A percentile compares a stretch with the other conserved stretches of the same genome.
These are phyloP conservation scores for Macaria liturata DNA, from an alignment of 2,888 invertebrate species.

Conservation along the genomic window DNA sequence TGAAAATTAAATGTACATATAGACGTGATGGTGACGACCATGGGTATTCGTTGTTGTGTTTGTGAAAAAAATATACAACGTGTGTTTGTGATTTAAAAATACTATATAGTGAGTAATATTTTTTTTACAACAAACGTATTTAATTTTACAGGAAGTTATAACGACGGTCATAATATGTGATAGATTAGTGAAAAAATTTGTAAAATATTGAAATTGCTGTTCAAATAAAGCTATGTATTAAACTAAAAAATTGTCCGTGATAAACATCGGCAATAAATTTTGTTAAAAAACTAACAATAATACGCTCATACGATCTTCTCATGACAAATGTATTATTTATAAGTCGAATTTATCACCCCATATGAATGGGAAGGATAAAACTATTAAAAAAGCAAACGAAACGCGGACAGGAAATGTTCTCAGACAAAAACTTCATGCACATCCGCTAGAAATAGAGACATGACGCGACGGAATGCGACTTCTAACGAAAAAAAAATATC, in stretches of 20 bases:
- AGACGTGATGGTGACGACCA: no score
- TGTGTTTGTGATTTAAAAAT: no score
- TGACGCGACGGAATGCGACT: slow-evolving; percentile 59
- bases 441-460: slow-evolving; percentile 71
- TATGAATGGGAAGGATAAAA: slow-evolving; percentile 58
- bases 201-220: slow-evolving; percentile 2
- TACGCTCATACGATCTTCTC: slow-evolving; percentile 9
- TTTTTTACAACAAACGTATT: no score
- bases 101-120: no score
- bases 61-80: no score
- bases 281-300: slow-evolving; percentile 20
- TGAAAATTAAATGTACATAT: slow-evolving; percentile 1
- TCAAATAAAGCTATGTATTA: slow-evolving; percentile 28
- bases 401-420: slow-evolving; percentile 65
- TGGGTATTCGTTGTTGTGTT: no score
- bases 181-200: slow-evolving; percentile 3
- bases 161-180: no score
- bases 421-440: slow-evolving; percentile 67
- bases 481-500: slow-evolving; percentile 59
- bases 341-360: slow-evolving; percentile 64
- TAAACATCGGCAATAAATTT: slow-evolving; percentile 28
- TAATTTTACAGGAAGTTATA: no score
- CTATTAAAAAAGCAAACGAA: slow-evolving; percentile 61
- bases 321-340: slow-evolving; percentile 48
- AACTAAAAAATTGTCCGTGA: slow-evolving; percentile 18